A percentile compares a stretch with the other conserved stretches of the same genome.
Conservation (phyloP, 2,888 invertebrate species). For the Drosophila flavopinicola region DNA sequence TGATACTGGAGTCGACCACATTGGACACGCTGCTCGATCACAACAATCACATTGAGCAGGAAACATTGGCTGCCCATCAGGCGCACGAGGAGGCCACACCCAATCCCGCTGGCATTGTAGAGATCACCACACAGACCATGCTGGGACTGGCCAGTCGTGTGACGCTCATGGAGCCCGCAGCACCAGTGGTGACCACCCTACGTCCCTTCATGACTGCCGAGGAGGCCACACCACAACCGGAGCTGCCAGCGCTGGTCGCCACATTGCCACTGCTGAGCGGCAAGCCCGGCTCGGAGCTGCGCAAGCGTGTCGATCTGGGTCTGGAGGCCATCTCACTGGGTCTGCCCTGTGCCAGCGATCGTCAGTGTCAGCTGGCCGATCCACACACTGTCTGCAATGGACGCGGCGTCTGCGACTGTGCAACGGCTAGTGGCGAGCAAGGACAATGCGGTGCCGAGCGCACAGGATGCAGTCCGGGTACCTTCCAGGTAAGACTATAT, state of each 20-base stretch:
- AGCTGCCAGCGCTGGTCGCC: conserved; percentile 16
- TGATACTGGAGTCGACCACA: conserved; percentile 80
- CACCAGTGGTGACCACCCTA: conserved; percentile 80
- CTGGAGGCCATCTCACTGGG: conserved; percentile 89
- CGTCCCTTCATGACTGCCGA: conserved; percentile 71
- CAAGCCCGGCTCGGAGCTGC: conserved; percentile 77
- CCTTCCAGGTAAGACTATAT: conserved; percentile 87
- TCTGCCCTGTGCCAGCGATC: conserved; percentile 89
- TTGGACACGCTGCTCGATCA: conserved; percentile 42
- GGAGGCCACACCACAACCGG: conserved; percentile 70
- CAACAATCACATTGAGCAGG: conserved; percentile 52
- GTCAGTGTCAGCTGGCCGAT: conserved; percentile 93
- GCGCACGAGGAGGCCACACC: conserved; percentile 68
- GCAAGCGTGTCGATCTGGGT: conserved; percentile 84
- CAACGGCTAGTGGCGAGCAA: conserved; percentile 86
- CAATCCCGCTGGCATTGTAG: conserved; percentile 77
- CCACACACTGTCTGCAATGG: conserved; percentile 89
- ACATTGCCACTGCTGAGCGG: conserved; percentile 31
- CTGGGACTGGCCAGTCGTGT: conserved; percentile 83
- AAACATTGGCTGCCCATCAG: conserved; percentile 17
- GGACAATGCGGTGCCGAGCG: conserved; percentile 88
- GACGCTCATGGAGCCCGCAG: conserved; percentile 85
- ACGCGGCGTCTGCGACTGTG: conserved; percentile 89
- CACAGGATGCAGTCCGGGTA: conserved; percentile 92
- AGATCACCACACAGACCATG: conserved; percentile 84